phyloP scores from a whole-genome alignment of 2,888 invertebrate genomes.

The Caenorhabditis sp. region DNA sequence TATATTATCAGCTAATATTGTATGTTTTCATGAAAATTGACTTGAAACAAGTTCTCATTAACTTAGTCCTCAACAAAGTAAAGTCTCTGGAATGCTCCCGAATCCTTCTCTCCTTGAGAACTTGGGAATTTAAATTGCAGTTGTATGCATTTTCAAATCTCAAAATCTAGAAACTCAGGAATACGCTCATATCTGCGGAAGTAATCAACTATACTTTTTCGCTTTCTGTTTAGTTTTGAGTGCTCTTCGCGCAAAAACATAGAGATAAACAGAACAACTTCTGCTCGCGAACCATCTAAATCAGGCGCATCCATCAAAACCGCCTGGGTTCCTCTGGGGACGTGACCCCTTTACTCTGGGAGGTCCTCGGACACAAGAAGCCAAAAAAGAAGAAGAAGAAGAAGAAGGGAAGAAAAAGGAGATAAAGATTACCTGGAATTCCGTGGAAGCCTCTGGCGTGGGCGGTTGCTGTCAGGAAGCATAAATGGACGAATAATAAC shows the following conservation, averaged over 20 bases:
- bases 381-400: background rate
- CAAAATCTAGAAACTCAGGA: no score
- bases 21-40: no score
- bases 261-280: no score
- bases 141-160: no score
- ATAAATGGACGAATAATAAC: constrained; percentile 11
- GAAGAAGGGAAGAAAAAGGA: background rate
- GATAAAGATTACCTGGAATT: constrained; percentile 53
- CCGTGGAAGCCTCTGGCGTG: constrained; percentile 58
- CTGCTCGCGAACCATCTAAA: constrained; percentile 12
- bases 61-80: no score
- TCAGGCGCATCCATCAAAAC: constrained; percentile 23
- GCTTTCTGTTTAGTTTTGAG: background rate
- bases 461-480: background rate
- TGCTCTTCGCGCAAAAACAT: background rate
- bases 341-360: background rate
- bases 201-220: no score
- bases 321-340: constrained; percentile 2
- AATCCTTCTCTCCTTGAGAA: no score
- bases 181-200: no score
- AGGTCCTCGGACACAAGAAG: background rate
- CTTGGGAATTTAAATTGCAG: no score
- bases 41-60: no score
- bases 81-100: no score
- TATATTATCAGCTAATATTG: no score